Base-by-base conservation (phyloP, 2,888 invertebrate genomes). In the Leucania comma region DNA sequence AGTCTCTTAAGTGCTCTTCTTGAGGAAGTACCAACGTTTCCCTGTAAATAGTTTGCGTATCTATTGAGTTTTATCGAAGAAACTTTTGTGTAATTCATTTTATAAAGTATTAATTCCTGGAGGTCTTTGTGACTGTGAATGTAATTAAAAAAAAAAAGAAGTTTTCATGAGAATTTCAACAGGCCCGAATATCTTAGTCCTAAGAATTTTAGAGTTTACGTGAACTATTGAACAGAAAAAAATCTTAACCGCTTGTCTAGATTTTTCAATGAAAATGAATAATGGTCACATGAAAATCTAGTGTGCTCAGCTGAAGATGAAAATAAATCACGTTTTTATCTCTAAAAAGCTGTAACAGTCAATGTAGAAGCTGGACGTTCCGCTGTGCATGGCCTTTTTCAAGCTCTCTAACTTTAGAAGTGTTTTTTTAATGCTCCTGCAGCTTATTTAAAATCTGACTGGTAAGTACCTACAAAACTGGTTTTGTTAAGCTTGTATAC, bases 261-360 rank as follows among this genome's bases (percentile, higher is more conserved):
- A 59, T 59, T 53, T 42, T 78, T 61, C 22, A 63, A 38, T 65
- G 50, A 60, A 60, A 64, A 32, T 64, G 50, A 75, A 72, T 24
- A 61, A 64, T 72, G 50, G 35, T 9, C 14, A 12, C 12, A 46
- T 60, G 56, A 79, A 51, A 65, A 72, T 57, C 24, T 56, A 64
- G 12, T 60, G 29, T 56, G 50, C 22, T 59, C 35, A 56, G 46
- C 64, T 64, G 48, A 60, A 54, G 61, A 38, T 50, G 65, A 46
- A 50, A 35, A 72, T 72, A 73, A 64, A 64, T 79, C 46, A 61
- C 26, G 29, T 42, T 72, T 75, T 73, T 72, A 63, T 72, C 57
- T 71, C 9, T 12, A 63, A 53, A 3, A 42, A 71, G 17, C 51
- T 74, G n/a, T 38, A n/a, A 62, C 20, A 53, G 71, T 75, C 32